These are phyloP conservation scores for Heteropelma amictum DNA, from an alignment of 2,888 invertebrate genomes.

Conservation along the genomic window DNA sequence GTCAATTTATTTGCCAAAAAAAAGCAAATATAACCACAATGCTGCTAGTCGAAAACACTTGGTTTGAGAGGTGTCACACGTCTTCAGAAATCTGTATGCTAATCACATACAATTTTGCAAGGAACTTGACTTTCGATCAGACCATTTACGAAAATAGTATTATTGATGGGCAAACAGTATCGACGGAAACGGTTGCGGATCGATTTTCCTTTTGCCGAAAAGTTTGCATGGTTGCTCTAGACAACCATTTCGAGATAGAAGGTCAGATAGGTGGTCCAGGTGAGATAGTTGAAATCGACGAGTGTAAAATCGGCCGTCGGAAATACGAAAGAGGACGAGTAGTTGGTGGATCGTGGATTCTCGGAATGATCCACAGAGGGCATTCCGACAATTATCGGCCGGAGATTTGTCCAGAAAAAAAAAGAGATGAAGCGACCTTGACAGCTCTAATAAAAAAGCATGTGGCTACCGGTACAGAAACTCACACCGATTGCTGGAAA, in stretches of 20 bases:
- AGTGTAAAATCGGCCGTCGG: no score
- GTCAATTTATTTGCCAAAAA: slow-evolving; percentile 29
- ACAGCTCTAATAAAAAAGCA: not conserved
- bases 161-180: slow-evolving; percentile 13
- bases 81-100: slow-evolving; percentile 21
- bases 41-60: slow-evolving; percentile 16
- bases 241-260: slow-evolving; percentile 12
- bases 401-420: no score
- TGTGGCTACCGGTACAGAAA: not conserved
- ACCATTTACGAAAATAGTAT: slow-evolving; percentile 31
- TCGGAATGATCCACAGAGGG: no score
- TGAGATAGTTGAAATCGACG: no score
- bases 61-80: slow-evolving; percentile 31
- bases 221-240: slow-evolving; percentile 31
- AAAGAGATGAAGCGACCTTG: slow-evolving; percentile 19
- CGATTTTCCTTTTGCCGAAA: slow-evolving; percentile 39
- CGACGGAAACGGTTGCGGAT: slow-evolving; percentile 32
- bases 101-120: slow-evolving; percentile 25
- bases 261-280: slow-evolving; percentile 20
- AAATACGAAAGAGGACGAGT: no score
- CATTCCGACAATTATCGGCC: slow-evolving; percentile 18
- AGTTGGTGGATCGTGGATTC: no score
- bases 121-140: slow-evolving; percentile 24
- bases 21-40: slow-evolving; percentile 28
- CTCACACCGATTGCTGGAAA: slow-evolving; percentile 5